A percentile compares a stretch with the other conserved stretches of the same genome.
Conservation (phyloP, 1,140 invertebrate genomes). For the Drosophila pachea region DNA sequence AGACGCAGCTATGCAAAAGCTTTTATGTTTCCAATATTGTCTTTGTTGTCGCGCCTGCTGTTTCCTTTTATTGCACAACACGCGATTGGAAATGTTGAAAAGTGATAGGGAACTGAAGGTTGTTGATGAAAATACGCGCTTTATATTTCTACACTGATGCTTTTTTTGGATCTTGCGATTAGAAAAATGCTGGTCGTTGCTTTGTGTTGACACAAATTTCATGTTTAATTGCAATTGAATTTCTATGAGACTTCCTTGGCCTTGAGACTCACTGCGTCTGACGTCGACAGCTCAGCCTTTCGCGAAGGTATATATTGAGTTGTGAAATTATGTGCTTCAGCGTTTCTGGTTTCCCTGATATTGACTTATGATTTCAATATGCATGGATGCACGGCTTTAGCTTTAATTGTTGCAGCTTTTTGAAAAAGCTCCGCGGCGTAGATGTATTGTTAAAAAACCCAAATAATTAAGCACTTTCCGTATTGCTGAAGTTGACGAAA, state of each 20-base stretch:
- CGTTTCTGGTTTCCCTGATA: slow-evolving; percentile 2
- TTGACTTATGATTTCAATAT: slow-evolving; percentile 12
- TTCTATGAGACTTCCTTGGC: slow-evolving; percentile 49
- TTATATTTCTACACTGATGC: slow-evolving; percentile 58
- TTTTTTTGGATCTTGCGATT: slow-evolving; percentile 46
- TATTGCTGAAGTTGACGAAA: slow-evolving; percentile 40
- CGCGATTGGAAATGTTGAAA: slow-evolving; percentile 58
- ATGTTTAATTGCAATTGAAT: slow-evolving; percentile 76
- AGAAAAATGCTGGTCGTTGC: slow-evolving; percentile 64
- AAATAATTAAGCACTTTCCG: slow-evolving; percentile 47
- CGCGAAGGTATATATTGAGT: slow-evolving; percentile 18
- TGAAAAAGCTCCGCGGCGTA: slow-evolving; percentile 31
- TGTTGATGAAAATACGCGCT: slow-evolving; percentile 44
- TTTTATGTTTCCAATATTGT: slow-evolving; percentile 78
- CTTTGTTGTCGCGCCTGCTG: slow-evolving; percentile 47
- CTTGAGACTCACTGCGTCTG: slow-evolving; percentile 37
- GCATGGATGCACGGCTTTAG: slow-evolving; percentile 24
- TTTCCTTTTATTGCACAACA: slow-evolving; percentile 43
- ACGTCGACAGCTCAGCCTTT: slow-evolving; percentile 40
- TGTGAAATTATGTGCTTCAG: slow-evolving; percentile 34
- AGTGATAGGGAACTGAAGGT: slow-evolving; percentile 56
- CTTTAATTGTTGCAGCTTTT: slow-evolving; percentile 37
- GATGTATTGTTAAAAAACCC: slow-evolving; percentile 39
- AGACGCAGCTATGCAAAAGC: slow-evolving; percentile 74
- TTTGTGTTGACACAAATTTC: slow-evolving; percentile 78